Evolutionary conservation across 2,888 invertebrate genomes (phyloP).

Genomic region (Cheilosia variabilis): DNA sequence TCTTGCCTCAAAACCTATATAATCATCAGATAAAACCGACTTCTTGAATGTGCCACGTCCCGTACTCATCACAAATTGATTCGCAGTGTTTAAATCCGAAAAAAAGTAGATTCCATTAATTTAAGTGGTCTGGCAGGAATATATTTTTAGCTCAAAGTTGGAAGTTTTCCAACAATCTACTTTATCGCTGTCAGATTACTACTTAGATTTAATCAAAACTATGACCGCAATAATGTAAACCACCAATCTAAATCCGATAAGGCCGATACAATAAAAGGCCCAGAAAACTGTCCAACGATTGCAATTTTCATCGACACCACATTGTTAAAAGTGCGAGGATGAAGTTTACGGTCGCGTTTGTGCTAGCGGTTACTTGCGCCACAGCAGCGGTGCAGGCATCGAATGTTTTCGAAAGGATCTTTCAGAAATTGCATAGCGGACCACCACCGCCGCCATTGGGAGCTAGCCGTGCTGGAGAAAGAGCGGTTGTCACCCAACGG

Average conservation of each 20-base stretch:
- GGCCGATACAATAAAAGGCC: neutral
- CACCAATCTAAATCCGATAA: neutral
- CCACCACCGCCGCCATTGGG: conserved; percentile 80
- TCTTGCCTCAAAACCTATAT: too few species aligned
- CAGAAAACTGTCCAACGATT: neutral
- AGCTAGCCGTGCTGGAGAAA: conserved; percentile 67
- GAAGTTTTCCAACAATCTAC: neutral
- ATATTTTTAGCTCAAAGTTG: too few species aligned
- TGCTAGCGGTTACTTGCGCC: neutral
- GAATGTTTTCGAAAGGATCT: conserved; percentile 78
- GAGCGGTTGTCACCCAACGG: conserved; percentile 81
- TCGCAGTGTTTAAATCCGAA: too few species aligned
- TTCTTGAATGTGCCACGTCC: too few species aligned
- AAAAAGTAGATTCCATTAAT: neutral
- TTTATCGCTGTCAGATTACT: neutral
- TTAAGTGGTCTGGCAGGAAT: too few species aligned
- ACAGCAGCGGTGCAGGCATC: conserved; percentile 10
- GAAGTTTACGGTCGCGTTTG: conserved; percentile 16
- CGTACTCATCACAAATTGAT: too few species aligned
- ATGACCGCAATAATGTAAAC: neutral
- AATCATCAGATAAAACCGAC: too few species aligned
- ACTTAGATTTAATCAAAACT: neutral
- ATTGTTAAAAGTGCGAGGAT: neutral
- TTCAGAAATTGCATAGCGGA: conserved; percentile 82
- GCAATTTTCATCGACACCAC: neutral